Evolutionary conservation across 2,797 vertebrate species (phyloP).

Genomic region (Scolopax rusticola): DNA sequence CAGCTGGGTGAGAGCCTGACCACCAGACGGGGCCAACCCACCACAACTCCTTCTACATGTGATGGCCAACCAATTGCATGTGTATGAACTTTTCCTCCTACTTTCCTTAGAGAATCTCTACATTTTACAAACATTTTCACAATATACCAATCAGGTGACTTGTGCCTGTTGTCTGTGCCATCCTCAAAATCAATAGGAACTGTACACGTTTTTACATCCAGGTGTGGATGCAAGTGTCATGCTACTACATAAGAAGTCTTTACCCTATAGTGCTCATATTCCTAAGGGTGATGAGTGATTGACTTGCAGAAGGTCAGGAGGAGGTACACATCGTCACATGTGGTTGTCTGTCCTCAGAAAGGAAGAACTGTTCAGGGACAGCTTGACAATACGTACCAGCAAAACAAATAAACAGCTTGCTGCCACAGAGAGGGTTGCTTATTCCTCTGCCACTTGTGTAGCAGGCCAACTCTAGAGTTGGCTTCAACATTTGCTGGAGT

Average conservation of each 20-base stretch:
- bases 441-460: neutral
- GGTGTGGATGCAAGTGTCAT: neutral
- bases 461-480: neutral
- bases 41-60: neutral
- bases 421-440: neutral
- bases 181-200: neutral
- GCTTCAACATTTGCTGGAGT: neutral
- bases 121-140: neutral
- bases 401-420: neutral
- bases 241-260: neutral
- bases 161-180: neutral
- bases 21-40: neutral
- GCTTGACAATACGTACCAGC: neutral
- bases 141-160: neutral
- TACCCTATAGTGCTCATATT: neutral
- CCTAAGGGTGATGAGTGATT: neutral
- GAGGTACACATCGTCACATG: neutral
- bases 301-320: neutral
- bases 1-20: neutral
- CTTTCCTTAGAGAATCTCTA: neutral
- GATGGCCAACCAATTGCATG: neutral
- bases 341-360: fast-evolving
- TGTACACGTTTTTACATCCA: neutral
- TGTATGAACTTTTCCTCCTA: neutral
- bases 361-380: neutral